Percentiles rank a stretch among this genome's conserved stretches.
Conservation (phyloP, 2,797 vertebrate genomes). For the Rhinella marina region DNA sequence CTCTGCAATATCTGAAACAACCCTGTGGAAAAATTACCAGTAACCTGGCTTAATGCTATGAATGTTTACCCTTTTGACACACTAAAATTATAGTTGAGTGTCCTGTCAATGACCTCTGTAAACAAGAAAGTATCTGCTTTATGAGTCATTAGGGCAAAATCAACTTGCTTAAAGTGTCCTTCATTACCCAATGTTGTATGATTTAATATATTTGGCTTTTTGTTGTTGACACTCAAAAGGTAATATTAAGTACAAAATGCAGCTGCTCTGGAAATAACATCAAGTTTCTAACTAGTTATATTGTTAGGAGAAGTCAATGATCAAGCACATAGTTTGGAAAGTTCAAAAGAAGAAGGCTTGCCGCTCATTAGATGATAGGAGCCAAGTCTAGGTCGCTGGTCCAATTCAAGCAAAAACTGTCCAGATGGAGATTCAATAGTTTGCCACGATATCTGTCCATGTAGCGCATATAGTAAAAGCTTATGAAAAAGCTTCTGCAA, state of each 20-base stretch:
- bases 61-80: constrained; percentile 66
- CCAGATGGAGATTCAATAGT: constrained; percentile 76
- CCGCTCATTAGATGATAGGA: constrained; percentile 67
- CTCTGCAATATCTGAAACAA: constrained; percentile 60
- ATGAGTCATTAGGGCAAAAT: constrained; percentile 68
- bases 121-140: constrained; percentile 68
- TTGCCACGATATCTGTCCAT: constrained; percentile 76
- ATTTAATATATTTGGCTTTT: constrained; percentile 75
- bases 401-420: constrained; percentile 77
- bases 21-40: constrained; percentile 66
- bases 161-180: constrained; percentile 75
- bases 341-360: constrained; percentile 71
- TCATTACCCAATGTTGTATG: constrained; percentile 70
- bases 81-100: constrained; percentile 63
- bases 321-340: constrained; percentile 72
- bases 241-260: constrained; percentile 73
- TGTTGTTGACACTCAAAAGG: constrained; percentile 67
- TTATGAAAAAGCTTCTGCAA: constrained; percentile 77
- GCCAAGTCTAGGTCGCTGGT: constrained; percentile 78
- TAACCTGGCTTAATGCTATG: constrained; percentile 67
- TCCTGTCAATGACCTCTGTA: constrained; percentile 66
- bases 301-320: constrained; percentile 68
- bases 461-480: constrained; percentile 76
- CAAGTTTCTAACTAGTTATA: constrained; percentile 73
- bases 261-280: constrained; percentile 76